These are phyloP conservation scores for Agrochola macilenta DNA, from an alignment of 2,888 invertebrate genomes.

Conservation along the genomic window DNA sequence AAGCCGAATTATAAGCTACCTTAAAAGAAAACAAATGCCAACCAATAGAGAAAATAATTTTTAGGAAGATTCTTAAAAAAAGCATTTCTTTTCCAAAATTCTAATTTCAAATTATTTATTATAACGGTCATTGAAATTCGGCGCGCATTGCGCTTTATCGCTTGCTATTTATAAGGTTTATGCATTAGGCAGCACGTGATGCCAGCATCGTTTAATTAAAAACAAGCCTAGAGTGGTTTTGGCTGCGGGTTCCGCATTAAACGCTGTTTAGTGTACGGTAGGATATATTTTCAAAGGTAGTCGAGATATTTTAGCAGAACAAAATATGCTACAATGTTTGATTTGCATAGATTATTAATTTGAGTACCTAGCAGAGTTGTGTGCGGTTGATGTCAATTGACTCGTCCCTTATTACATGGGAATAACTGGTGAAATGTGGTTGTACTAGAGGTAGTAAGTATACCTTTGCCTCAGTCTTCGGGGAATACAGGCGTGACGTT, in stretches of 20 bases:
- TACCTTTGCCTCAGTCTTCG: neutral
- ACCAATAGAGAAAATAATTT: neutral
- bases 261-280: constrained; percentile 26
- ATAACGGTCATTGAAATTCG: constrained; percentile 77
- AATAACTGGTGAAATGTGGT: neutral
- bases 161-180: constrained; percentile 73
- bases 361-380: neutral
- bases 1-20: neutral
- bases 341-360: neutral
- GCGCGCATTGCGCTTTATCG: constrained; percentile 79
- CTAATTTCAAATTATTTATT: constrained; percentile 75
- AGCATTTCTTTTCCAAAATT: constrained; percentile 71
- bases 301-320: neutral
- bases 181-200: constrained; percentile 75
- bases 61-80: constrained; percentile 9
- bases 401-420: neutral
- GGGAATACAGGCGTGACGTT: neutral
- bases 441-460: too few species aligned
- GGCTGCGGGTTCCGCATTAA: constrained; percentile 38
- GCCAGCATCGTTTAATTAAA: constrained; percentile 71
- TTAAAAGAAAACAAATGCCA: constrained; percentile 1
- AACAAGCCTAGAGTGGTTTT: constrained; percentile 53
- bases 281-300: neutral
- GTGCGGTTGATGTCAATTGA: neutral
- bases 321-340: neutral